These are phyloP conservation scores for Sitta europaea DNA, from an alignment of 2,113 vertebrate species.

Conservation along the genomic window DNA sequence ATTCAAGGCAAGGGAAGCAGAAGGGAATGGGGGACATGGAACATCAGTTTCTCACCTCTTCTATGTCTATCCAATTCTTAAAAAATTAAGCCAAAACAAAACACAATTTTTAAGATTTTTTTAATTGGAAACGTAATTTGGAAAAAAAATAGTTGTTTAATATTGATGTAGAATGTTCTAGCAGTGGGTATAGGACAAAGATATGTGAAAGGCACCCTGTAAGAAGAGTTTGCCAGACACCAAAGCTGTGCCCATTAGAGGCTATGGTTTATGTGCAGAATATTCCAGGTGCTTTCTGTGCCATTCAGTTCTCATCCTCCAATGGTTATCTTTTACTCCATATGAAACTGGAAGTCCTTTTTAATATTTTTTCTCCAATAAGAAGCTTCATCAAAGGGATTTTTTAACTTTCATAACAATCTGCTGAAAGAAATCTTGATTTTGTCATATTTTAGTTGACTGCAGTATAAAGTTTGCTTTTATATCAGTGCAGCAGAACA, in stretches of 20 bases:
- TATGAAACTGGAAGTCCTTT: neutral
- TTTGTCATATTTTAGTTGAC: neutral
- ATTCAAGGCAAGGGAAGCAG: neutral
- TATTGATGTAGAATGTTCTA: neutral
- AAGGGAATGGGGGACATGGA: neutral
- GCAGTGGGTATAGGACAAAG: neutral
- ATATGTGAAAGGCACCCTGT: neutral
- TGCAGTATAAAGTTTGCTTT: neutral
- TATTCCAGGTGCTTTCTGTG: rapidly evolving
- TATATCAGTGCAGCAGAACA: neutral
- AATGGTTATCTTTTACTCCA: neutral
- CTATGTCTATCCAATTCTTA: neutral
- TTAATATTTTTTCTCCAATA: neutral
- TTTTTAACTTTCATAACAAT: neutral
- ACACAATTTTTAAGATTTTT: too few species aligned
- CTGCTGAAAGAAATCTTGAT: neutral
- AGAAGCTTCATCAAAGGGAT: neutral
- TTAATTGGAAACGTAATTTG: neutral
- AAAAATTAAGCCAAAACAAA: neutral
- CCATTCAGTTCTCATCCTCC: neutral
- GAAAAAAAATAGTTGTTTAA: neutral
- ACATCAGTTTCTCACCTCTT: neutral
- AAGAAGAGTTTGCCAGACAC: neutral
- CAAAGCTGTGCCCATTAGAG: neutral
- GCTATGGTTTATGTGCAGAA: too few species aligned